Conservation (phyloP, 2,797 vertebrate species). For the Distichodus sexfasciatus region DNA sequence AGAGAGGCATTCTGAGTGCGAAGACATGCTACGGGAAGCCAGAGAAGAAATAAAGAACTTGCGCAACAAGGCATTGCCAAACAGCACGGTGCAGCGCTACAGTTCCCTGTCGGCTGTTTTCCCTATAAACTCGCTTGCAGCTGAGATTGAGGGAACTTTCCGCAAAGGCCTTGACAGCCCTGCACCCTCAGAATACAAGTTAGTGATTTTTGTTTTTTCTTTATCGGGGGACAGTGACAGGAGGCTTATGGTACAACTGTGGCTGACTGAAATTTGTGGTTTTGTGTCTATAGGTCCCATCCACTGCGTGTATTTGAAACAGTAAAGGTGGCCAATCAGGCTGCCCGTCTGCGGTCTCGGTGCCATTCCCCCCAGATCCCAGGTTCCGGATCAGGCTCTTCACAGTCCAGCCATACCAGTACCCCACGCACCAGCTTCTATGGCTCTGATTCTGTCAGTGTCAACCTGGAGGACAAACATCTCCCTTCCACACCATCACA, state of each 20-base stretch:
- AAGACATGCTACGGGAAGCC: conserved; percentile 82
- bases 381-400: conserved; percentile 68
- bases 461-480: conserved; percentile 68
- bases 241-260: too few species aligned
- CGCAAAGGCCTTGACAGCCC: conserved; percentile 80
- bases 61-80: conserved; percentile 77
- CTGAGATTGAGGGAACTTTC: conserved; percentile 86
- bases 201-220: too few species aligned
- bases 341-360: conserved; percentile 68
- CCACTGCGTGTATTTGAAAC: conserved; percentile 82
- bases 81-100: conserved; percentile 83
- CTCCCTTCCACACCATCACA: conserved; percentile 49
- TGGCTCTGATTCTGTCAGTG: conserved; percentile 66
- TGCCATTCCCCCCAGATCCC: conserved; percentile 72
- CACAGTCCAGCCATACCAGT: conserved; percentile 69
- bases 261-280: too few species aligned
- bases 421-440: conserved; percentile 75
- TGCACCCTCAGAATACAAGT: conserved; percentile 82
- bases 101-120: conserved; percentile 72
- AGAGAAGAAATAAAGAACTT: conserved; percentile 83
- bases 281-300: conserved; percentile 66
- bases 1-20: conserved; percentile 80
- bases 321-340: conserved; percentile 78
- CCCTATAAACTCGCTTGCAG: conserved; percentile 85
- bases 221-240: too few species aligned